Evolutionary conservation across 2,113 vertebrate genomes (phyloP).

Genomic region (Camarhynchus parvulus): DNA sequence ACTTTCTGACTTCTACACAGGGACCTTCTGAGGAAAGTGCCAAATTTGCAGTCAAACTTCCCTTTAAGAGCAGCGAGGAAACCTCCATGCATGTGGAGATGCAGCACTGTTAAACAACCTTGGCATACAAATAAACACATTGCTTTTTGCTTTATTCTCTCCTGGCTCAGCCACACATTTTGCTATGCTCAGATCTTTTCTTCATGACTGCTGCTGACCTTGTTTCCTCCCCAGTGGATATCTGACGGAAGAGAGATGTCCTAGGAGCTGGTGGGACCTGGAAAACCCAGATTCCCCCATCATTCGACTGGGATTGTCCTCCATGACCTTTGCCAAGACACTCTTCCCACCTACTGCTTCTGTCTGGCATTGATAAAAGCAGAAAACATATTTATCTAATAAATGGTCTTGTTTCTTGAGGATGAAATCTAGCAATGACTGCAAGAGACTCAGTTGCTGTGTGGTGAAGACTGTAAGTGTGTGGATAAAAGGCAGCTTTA

Average conservation of each 20-base stretch:
- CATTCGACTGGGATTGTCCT: not conserved
- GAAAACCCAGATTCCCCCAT: not conserved
- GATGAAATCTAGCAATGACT: not conserved
- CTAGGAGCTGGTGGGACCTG: not conserved
- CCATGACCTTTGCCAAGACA: not conserved
- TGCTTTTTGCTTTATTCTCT: not conserved
- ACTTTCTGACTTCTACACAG: not conserved
- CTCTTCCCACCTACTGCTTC: not conserved
- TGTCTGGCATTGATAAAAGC: not conserved
- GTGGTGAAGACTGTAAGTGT: not conserved
- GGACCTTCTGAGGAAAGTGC: not conserved
- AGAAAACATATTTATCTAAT: not conserved
- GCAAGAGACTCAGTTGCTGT: not conserved
- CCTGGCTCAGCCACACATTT: not conserved
- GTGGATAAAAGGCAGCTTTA: not conserved
- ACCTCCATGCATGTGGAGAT: not conserved
- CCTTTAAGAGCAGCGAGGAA: not conserved
- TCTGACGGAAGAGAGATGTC: not conserved
- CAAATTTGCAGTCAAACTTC: not conserved
- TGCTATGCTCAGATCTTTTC: not conserved
- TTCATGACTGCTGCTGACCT: not conserved
- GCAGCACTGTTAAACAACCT: not conserved
- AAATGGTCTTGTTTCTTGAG: not conserved
- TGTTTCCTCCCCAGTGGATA: accelerated
- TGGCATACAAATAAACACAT: not conserved